phyloP scores from a whole-genome alignment of 2,113 vertebrate species.

The Pterocles orientalis region DNA sequence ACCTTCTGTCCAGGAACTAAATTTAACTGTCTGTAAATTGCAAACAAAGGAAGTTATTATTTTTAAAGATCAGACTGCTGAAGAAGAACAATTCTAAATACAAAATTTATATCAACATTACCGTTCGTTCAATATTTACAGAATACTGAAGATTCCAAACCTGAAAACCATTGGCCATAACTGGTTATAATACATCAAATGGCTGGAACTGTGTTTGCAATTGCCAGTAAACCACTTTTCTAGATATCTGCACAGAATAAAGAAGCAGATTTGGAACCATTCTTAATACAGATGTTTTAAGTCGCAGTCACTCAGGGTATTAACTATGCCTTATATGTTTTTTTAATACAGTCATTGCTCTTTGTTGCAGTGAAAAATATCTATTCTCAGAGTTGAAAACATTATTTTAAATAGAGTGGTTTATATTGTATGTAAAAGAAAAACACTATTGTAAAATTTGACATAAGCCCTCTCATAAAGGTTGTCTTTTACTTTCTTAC shows the following conservation, averaged over 20 bases:
- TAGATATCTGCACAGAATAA: neutral
- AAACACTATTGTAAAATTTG: neutral
- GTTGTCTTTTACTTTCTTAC: neutral
- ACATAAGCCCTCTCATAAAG: neutral
- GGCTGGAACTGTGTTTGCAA: neutral
- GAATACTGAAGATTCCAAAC: neutral
- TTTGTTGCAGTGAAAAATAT: neutral
- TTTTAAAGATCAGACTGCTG: slow-evolving; percentile 47
- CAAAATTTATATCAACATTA: neutral
- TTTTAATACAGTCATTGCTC: neutral
- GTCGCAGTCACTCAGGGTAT: neutral
- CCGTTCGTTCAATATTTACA: slow-evolving; percentile 28
- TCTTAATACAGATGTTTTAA: neutral
- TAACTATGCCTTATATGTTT: neutral
- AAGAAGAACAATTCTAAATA: slow-evolving; percentile 35
- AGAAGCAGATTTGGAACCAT: neutral
- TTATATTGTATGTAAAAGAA: neutral
- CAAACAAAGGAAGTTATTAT: slow-evolving; percentile 64
- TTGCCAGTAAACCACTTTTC: neutral
- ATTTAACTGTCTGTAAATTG: slow-evolving; percentile 78
- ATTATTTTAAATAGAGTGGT: neutral
- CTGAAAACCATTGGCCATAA: neutral
- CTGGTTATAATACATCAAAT: neutral
- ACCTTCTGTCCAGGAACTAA: slow-evolving; percentile 78
- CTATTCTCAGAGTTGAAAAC: neutral